Evolutionary conservation across 2,797 vertebrate genomes (phyloP).

Genomic region (Anguilla anguilla): DNA sequence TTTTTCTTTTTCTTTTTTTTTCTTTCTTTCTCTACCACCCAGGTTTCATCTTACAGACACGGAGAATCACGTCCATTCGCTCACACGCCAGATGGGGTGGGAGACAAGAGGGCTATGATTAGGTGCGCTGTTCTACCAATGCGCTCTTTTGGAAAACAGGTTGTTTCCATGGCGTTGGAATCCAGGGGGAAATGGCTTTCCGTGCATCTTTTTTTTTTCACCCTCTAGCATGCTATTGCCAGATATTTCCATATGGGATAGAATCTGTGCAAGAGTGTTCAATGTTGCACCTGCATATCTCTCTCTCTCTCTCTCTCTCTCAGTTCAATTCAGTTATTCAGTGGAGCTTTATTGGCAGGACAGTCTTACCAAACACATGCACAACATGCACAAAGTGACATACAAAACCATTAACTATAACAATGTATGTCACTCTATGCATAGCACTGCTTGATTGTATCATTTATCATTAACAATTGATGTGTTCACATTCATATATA

Average conservation of each 20-base stretch:
- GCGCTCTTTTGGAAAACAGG: conserved; percentile 16
- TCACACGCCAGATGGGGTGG: neutral
- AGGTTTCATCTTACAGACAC: neutral
- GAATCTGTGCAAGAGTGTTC: neutral
- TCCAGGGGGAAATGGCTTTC: conserved; percentile 24
- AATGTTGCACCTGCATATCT: neutral
- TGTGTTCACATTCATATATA: no score
- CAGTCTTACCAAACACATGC: no score
- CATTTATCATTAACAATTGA: no score
- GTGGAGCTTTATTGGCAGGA: no score
- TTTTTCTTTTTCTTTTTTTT: neutral
- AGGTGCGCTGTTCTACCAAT: conserved; percentile 5
- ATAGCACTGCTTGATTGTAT: no score
- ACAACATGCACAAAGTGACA: no score
- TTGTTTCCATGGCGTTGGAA: conserved; percentile 25
- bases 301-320: neutral
- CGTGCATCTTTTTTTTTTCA: conserved; percentile 18
- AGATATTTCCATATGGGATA: neutral
- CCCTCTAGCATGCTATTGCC: neutral
- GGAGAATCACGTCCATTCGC: conserved; percentile 9
- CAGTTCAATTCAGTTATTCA: neutral
- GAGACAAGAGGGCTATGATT: conserved; percentile 26
- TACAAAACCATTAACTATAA: no score
- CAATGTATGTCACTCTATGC: no score
- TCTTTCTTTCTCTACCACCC: neutral